Percentiles rank a stretch among this genome's conserved stretches.
phyloP scores from a whole-genome alignment of 2,113 vertebrate genomes.

The Uria aalge region DNA sequence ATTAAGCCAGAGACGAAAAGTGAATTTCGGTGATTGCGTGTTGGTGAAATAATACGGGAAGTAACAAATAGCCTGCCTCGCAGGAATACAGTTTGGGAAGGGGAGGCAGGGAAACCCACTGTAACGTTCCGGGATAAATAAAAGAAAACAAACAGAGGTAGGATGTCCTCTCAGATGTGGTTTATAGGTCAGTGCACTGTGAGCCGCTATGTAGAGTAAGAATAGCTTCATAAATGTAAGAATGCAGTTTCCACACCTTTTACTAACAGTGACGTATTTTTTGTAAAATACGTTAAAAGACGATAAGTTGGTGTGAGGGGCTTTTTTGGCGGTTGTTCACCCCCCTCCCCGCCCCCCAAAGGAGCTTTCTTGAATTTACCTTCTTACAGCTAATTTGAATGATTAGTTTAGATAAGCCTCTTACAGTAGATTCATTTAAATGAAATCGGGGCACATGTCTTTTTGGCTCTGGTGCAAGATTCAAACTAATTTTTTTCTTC shows the following conservation, averaged over 20 bases:
- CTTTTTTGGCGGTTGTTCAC: neutral
- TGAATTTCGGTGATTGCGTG: neutral
- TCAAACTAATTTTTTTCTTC: constrained; percentile 59
- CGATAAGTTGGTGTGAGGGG: fast-evolving
- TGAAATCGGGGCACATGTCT: constrained; percentile 78
- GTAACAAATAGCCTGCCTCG: neutral
- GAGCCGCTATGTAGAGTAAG: neutral
- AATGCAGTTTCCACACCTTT: neutral
- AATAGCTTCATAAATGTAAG: neutral
- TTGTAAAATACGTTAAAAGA: neutral
- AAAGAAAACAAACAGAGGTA: constrained; percentile 55
- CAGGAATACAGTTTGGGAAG: neutral
- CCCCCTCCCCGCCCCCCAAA: neutral
- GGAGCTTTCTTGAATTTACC: constrained; percentile 77
- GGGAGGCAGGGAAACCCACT: neutral
- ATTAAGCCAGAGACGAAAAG: constrained; percentile 67
- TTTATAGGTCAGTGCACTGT: neutral
- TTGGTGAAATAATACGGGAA: neutral
- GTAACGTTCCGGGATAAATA: neutral
- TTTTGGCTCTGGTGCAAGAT: constrained; percentile 69
- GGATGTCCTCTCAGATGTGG: neutral
- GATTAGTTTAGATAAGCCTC: constrained; percentile 81
- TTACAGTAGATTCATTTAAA: constrained; percentile 81
- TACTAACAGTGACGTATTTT: neutral
- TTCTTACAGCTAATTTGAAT: constrained; percentile 83